A percentile compares a stretch with the other conserved stretches of the same genome.
Conservation (phyloP, 2,113 vertebrate species). For the Ptychochromis oligacanthus region DNA sequence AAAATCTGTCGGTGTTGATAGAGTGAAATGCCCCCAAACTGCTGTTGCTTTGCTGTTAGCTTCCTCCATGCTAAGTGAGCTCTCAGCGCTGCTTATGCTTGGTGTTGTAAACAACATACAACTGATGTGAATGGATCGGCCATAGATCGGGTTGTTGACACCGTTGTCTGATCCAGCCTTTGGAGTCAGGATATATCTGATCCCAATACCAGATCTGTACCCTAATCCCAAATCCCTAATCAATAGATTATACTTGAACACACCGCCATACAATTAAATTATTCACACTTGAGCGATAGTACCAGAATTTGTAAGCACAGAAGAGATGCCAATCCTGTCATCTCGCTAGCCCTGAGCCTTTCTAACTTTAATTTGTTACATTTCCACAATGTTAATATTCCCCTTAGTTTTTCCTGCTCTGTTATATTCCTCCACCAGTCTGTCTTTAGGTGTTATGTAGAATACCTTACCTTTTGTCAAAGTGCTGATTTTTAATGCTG, state of each 20-base stretch:
- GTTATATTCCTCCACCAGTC: background rate
- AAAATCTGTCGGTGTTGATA: background rate
- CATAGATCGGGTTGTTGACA: too few species aligned
- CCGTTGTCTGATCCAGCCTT: too few species aligned
- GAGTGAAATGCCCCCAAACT: background rate
- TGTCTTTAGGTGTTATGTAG: background rate
- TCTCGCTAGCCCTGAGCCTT: background rate
- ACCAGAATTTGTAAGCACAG: too few species aligned
- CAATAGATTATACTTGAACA: too few species aligned
- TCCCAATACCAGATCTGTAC: too few species aligned
- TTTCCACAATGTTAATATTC: background rate
- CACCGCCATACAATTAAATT: too few species aligned
- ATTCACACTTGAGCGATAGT: too few species aligned
- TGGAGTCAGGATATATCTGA: too few species aligned
- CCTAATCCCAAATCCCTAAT: too few species aligned
- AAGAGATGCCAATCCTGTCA: background rate
- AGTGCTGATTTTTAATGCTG: background rate
- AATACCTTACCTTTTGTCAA: background rate
- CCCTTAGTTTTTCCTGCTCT: background rate
- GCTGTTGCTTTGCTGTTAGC: background rate
- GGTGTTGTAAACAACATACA: background rate
- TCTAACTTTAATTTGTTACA: background rate
- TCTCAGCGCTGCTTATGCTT: background rate
- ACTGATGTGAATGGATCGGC: background rate
- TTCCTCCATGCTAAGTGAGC: background rate